Base-by-base conservation (phyloP, 1,140 invertebrate species). In the Drosophila tani region DNA sequence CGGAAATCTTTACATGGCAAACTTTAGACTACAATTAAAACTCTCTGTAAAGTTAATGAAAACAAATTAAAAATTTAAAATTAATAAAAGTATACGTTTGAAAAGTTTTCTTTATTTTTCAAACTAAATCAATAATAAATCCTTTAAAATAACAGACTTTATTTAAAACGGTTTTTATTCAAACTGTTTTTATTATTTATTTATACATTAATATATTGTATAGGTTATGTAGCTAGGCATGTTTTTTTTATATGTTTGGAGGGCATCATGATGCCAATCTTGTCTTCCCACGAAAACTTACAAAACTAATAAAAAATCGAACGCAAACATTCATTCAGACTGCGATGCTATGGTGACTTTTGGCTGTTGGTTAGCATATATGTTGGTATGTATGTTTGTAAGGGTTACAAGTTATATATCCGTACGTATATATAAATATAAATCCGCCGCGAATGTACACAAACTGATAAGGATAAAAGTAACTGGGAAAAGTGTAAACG, bases 241-340 rank as follows among this genome's bases (percentile, higher is more conserved):
- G 17, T 82, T 32, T 82, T 32, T 82, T 82, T 47, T 70, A 50
- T 77, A 47, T 76, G 51, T 41, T 85, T 78, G 63, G 65, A 74
- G 62, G 78, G 62, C 62, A 69, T 35, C 56, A 60, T 50, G 19
- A 78, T 69, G 67, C 81, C 66, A 51, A 69, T 81, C 50, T 45
- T 70, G 21, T 69, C 49, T 71, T 55, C 67, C 66, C 45, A 41
- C 41, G n/a, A 41, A 55, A 77, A 60, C 83, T 87, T 87, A 86
- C 70, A 87, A 53, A 80, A 82, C 83, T 87, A 86, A 87, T 82
- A 80, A 80, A 82, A 78, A 67, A 55, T 24, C 53, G 50, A 80
- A 70, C 58, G 50, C 64, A 84, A 69, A 58, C 40, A 70, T 65
- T 65, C 27, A 65, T 65, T 65, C 29, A 59, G 75, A 51, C 64